These are phyloP conservation scores for Zootoca vivipara DNA, from an alignment of 2,113 vertebrate genomes.

Conservation along the genomic window DNA sequence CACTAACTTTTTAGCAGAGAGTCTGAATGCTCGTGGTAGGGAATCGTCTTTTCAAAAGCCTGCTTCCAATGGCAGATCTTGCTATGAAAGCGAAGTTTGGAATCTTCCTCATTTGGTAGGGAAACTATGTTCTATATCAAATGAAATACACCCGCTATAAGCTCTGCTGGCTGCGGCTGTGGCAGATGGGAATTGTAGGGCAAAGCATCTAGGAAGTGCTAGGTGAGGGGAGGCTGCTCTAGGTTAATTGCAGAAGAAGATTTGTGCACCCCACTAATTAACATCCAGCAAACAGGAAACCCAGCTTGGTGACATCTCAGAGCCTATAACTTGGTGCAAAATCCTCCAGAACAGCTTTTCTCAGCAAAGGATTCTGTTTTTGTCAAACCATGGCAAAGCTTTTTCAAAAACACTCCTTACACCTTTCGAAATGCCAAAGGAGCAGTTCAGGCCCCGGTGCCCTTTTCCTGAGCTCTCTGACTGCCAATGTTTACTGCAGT, in stretches of 20 bases:
- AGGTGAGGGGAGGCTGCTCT: no score
- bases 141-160: no score
- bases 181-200: no score
- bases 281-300: not conserved
- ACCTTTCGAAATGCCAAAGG: not conserved
- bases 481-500: not conserved
- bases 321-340: not conserved
- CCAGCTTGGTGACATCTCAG: not conserved
- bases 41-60: not conserved
- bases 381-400: not conserved
- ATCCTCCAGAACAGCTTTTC: not conserved
- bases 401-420: not conserved
- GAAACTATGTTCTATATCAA: not conserved
- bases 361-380: not conserved
- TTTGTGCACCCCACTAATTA: not conserved
- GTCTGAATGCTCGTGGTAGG: no score
- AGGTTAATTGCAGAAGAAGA: not conserved
- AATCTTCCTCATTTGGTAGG: not conserved
- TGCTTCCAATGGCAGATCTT: not conserved
- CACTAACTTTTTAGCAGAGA: not conserved
- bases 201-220: no score
- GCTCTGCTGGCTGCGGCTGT: no score
- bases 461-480: not conserved
- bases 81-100: not conserved
- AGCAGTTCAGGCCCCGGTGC: no score